Evolutionary conservation across 2,113 vertebrate species (phyloP).

Genomic region (Eira barbara): DNA sequence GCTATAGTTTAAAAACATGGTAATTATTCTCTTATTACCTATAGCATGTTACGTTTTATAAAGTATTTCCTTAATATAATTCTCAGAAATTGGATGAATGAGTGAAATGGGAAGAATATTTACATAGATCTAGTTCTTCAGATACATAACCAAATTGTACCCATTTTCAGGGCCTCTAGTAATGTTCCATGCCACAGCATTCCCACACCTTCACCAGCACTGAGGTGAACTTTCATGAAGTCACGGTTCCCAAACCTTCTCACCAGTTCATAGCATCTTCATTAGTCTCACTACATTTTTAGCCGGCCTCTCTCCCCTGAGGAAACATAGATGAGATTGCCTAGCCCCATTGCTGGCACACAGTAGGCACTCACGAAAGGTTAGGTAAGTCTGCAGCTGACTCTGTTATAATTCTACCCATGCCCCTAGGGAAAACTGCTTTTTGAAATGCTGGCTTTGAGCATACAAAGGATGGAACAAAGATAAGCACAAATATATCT

Average conservation of each 20-base stretch:
- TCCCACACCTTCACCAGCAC: not conserved
- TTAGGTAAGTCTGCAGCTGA: not conserved
- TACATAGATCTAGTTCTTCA: not conserved
- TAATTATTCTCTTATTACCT: not conserved
- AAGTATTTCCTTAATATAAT: conserved; percentile 30
- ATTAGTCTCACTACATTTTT: not conserved
- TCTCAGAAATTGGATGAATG: conserved; percentile 24
- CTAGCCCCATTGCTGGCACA: not conserved
- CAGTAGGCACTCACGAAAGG: not conserved
- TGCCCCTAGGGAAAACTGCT: not conserved
- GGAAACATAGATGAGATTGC: not conserved
- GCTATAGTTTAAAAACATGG: not conserved
- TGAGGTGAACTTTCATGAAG: not conserved
- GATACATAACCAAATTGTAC: not conserved
- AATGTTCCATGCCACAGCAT: not conserved
- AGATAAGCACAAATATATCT: not conserved
- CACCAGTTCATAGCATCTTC: not conserved
- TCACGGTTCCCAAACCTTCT: not conserved
- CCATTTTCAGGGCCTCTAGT: not conserved
- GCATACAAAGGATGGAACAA: not conserved
- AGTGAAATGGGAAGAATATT: not conserved
- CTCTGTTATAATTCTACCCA: not conserved
- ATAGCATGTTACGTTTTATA: not conserved
- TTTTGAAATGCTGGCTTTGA: conserved; percentile 3
- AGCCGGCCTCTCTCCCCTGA: not conserved